phyloP scores from a whole-genome alignment of 30 jellyfish, hydroid and myxozoan species.

The Mastigias papua region DNA sequence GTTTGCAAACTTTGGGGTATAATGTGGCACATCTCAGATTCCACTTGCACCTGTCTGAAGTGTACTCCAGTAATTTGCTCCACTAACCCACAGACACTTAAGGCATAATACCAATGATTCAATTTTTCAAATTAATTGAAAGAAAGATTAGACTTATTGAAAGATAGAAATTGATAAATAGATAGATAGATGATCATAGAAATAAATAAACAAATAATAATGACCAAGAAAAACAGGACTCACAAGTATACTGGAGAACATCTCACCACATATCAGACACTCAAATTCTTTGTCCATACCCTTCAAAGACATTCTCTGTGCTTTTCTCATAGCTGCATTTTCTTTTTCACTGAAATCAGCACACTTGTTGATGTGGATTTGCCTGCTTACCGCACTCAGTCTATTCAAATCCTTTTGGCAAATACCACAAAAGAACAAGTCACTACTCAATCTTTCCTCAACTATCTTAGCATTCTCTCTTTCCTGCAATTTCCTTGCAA shows the following conservation, averaged over 20 bases:
- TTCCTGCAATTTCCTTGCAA: constrained; percentile 54
- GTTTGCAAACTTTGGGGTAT: too few relatives aligned
- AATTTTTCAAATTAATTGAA: too few relatives aligned
- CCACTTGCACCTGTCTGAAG: too few relatives aligned
- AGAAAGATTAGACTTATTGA: too few relatives aligned
- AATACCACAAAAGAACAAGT: constrained; percentile 38
- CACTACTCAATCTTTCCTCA: constrained; percentile 49
- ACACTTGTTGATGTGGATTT: constrained; percentile 65
- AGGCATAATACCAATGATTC: too few relatives aligned
- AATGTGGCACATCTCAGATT: too few relatives aligned
- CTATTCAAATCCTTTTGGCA: constrained; percentile 60
- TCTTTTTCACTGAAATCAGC: constrained; percentile 51
- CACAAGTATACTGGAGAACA: constrained; percentile 46
- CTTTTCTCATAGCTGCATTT: constrained; percentile 17
- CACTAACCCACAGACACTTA: too few relatives aligned
- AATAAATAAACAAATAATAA: too few relatives aligned
- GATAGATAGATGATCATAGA: too few relatives aligned
- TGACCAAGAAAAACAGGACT: background rate
- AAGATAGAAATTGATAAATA: too few relatives aligned
- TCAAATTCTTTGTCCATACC: constrained; percentile 40
- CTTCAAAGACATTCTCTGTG: constrained; percentile 39
- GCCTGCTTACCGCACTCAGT: constrained; percentile 46
- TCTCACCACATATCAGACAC: constrained; percentile 55
- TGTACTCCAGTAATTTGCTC: too few relatives aligned
- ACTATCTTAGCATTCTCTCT: constrained; percentile 34